Evolutionary conservation across 2,113 vertebrate genomes (phyloP).

Genomic region (Tragelaphus imberbis): DNA sequence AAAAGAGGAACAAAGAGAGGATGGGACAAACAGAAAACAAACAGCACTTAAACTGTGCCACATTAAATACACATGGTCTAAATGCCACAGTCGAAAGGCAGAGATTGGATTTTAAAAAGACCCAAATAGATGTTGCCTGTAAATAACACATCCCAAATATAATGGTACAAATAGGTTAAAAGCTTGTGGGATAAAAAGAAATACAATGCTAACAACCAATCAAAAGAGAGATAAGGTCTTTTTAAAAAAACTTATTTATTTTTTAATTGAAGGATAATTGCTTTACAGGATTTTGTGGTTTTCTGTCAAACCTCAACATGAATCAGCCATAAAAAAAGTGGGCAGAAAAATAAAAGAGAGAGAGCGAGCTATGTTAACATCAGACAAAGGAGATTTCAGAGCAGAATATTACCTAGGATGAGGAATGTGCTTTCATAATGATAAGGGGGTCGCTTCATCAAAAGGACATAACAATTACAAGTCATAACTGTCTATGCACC

Average conservation of each 20-base stretch:
- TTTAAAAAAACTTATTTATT: background rate
- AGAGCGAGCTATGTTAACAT: background rate
- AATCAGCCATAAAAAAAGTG: background rate
- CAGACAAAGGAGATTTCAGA: background rate
- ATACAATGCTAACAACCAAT: background rate
- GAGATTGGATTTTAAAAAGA: background rate
- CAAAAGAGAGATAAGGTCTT: background rate
- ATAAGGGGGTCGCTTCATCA: background rate
- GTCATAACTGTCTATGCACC: background rate
- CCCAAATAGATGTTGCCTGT: background rate
- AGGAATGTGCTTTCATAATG: background rate
- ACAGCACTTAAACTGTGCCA: background rate
- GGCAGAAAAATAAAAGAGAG: background rate
- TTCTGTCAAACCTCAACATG: background rate
- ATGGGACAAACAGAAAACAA: background rate
- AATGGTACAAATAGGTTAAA: background rate
- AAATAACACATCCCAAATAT: background rate
- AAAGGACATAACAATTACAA: background rate
- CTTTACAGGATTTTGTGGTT: background rate
- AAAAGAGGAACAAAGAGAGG: background rate
- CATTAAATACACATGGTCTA: slow-evolving; percentile 9
- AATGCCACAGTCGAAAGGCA: background rate
- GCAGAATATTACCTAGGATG: background rate
- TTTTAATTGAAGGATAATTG: background rate
- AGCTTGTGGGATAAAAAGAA: background rate